phyloP scores from a whole-genome alignment of 2,888 invertebrate species.

The Aspidiotus rigidus region DNA sequence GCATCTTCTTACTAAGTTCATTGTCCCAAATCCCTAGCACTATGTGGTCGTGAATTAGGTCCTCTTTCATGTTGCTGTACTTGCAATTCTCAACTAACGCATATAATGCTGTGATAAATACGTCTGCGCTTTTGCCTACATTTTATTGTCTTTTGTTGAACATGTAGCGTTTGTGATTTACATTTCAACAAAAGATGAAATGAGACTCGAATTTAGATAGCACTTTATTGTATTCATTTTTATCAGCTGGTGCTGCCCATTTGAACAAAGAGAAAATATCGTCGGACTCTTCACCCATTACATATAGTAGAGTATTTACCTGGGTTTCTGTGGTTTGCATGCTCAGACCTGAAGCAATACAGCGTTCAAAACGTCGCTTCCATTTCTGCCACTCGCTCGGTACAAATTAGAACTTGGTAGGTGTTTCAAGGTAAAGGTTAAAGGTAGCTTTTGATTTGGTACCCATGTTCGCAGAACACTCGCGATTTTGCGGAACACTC shows the following conservation, averaged over 20 bases:
- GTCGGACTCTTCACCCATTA: background rate
- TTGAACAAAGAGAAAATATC: background rate
- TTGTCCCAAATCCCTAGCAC: background rate
- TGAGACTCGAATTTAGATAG: background rate
- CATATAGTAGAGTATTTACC: background rate
- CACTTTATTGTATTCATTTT: background rate
- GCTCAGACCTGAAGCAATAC: background rate
- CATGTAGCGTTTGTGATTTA: background rate
- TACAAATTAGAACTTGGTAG: background rate
- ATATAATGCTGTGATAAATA: background rate
- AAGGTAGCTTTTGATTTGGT: background rate
- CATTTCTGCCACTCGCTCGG: background rate
- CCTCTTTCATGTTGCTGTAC: background rate
- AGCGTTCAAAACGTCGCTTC: background rate
- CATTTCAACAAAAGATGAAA: background rate
- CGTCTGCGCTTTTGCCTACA: background rate
- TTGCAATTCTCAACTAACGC: background rate
- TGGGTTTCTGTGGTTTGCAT: background rate
- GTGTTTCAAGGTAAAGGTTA: background rate
- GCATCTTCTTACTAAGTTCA: background rate
- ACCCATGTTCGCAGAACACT: background rate
- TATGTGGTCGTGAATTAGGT: background rate
- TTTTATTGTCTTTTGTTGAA: background rate
- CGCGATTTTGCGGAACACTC: background rate
- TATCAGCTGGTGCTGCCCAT: background rate